phyloP scores from a whole-genome alignment of 2,888 invertebrate species.

The Lapara coniferarum region DNA sequence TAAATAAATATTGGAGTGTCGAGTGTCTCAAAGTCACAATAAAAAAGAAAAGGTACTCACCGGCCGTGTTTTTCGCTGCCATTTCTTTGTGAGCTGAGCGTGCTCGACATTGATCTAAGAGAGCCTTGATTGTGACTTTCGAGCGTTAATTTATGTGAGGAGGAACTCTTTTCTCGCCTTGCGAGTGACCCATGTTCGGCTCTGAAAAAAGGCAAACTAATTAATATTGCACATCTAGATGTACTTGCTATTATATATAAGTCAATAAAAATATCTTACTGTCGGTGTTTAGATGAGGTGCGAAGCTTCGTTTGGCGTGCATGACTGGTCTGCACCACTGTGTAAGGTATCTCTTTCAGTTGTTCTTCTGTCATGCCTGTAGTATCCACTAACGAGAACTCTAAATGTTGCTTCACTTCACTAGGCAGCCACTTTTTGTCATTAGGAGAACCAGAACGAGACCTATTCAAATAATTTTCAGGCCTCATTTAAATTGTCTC shows the following conservation, averaged over 20 bases:
- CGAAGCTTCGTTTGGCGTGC: slow-evolving; percentile 84
- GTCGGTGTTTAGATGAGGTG: slow-evolving; percentile 73
- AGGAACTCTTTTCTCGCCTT: slow-evolving; percentile 70
- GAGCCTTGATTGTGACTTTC: slow-evolving; percentile 80
- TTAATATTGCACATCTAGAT: neutral
- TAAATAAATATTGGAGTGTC: neutral
- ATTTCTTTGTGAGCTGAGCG: slow-evolving; percentile 81
- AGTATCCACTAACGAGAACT: slow-evolving; percentile 94
- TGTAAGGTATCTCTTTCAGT: slow-evolving; percentile 93
- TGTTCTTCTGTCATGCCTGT: slow-evolving; percentile 95
- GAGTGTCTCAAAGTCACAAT: neutral
- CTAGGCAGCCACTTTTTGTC: slow-evolving; percentile 89
- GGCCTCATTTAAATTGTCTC: neutral
- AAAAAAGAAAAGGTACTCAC: slow-evolving; percentile 46
- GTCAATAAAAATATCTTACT: slow-evolving; percentile 52
- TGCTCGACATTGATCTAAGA: slow-evolving; percentile 84
- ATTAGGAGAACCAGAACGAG: slow-evolving; percentile 88
- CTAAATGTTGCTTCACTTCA: slow-evolving; percentile 92
- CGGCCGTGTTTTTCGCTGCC: slow-evolving; percentile 79
- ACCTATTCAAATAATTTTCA: slow-evolving; percentile 49
- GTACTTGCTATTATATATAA: neutral
- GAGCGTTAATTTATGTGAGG: slow-evolving; percentile 66
- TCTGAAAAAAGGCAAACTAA: slow-evolving; percentile 43
- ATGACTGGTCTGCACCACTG: slow-evolving; percentile 90
- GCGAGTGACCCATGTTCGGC: slow-evolving; percentile 75